Base-by-base conservation (phyloP, 2,113 vertebrate genomes). In the Guaruba guarouba region DNA sequence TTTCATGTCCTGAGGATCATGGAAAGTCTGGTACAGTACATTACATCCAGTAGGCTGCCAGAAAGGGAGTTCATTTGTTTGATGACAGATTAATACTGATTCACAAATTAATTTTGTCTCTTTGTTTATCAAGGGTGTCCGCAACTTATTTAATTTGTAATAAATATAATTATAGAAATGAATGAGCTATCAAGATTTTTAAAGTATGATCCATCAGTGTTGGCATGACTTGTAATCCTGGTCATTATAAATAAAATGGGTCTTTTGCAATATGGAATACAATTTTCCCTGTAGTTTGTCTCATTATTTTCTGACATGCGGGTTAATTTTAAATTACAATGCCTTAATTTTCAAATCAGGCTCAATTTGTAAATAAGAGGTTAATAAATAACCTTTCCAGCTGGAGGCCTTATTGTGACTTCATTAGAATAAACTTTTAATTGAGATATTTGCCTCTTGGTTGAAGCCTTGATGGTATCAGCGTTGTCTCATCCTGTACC, bases 141-240 rank as follows among this genome's bases (percentile, higher is more conserved):
- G 39, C 97, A 97, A 98, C 97, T 98, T 98, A 97, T 97, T 98
- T 98, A 98, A 98, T 98, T 98, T 97, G 96, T 98, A 97, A 98
- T 98, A 98, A 98, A 98, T 98, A 90, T 97, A 98, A 98, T 99
- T 98, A 99, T 98, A 98, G 98, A 99, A 99, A 99, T 98, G 98
- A 99, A 99, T 98, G 98, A 99, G 98, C 98, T 98, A 98, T 98
- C 98, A 98, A 98, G 96, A 98, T 96, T 98, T 97, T 97, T 97
- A 97, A 97, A 98, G 98, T 98, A 97, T 98, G 97, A 99, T 99
- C 98, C 98, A 99, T 99, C 98, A 99, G 93, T 97, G 97, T 97
- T 98, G 98, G 97, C 97, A 97, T 61, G 48, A 97, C 97, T 98
- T 97, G 97, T 96, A 97, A 97, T 98, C 95, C 97, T 98, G 97